Evolutionary conservation across 2,113 vertebrate species (phyloP).

Genomic region (Lophochroa leadbeateri): DNA sequence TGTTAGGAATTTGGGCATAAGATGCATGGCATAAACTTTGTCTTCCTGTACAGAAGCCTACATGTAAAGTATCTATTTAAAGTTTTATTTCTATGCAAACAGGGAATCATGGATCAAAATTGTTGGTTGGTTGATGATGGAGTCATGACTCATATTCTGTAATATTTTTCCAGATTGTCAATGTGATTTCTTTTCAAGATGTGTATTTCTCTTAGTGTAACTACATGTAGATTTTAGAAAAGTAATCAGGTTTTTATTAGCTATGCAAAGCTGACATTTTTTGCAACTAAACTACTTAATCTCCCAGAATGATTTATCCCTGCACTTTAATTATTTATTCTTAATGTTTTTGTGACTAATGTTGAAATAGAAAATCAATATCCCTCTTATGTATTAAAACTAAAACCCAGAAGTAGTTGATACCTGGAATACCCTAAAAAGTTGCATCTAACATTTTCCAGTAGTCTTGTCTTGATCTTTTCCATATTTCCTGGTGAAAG

Average conservation of each 20-base stretch:
- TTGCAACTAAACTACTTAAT: not conserved
- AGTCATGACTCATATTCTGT: not conserved
- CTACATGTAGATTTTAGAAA: not conserved
- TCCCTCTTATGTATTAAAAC: not conserved
- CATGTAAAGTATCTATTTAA: not conserved
- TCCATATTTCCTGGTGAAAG: not conserved
- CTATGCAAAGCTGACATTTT: not conserved
- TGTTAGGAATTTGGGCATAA: not conserved
- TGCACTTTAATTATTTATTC: conserved; percentile 26
- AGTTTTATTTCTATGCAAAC: not conserved
- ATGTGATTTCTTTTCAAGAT: not conserved
- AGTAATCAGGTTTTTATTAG: conserved; percentile 1
- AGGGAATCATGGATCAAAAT: not conserved
- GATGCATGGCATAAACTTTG: not conserved
- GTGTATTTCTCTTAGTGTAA: not conserved
- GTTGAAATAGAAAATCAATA: conserved; percentile 7
- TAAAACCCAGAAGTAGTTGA: not conserved
- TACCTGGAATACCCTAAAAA: not conserved
- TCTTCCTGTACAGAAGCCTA: not conserved
- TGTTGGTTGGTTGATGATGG: not conserved
- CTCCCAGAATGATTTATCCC: not conserved
- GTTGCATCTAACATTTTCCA: not conserved
- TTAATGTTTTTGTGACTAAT: not conserved
- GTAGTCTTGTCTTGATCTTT: not conserved
- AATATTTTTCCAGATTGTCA: not conserved